These are phyloP conservation scores for Platysternon megacephalum DNA, from an alignment of 2,113 vertebrate species.

Conservation along the genomic window DNA sequence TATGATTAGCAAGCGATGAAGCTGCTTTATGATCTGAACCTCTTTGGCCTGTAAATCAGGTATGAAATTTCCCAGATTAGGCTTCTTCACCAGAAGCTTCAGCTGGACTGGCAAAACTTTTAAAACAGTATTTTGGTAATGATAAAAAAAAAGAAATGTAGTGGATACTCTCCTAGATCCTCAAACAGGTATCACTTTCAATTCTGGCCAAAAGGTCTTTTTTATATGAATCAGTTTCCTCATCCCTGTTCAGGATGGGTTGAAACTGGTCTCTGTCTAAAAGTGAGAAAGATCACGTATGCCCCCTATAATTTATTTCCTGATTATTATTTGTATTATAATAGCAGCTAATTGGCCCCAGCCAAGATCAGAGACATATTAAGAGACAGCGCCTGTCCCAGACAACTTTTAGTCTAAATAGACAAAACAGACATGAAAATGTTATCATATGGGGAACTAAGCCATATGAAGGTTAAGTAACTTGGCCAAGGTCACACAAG, in stretches of 20 bases:
- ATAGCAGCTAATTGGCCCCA: not conserved
- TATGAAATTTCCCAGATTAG: not conserved
- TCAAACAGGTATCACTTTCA: not conserved
- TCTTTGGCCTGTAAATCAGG: not conserved
- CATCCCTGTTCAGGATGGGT: not conserved
- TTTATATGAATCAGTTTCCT: constrained; percentile 4
- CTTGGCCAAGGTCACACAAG: not conserved
- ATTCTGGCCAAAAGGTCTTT: not conserved
- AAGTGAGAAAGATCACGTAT: constrained; percentile 50
- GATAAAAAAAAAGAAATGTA: not conserved
- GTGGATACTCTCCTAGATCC: not conserved
- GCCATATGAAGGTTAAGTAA: not conserved
- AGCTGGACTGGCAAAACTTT: not conserved
- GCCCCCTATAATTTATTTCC: constrained; percentile 60
- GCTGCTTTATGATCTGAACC: not conserved
- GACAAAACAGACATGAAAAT: not conserved
- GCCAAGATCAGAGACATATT: rapidly evolving
- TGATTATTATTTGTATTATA: constrained; percentile 27
- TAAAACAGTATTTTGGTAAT: not conserved
- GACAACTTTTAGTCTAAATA: not conserved
- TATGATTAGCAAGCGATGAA: not conserved
- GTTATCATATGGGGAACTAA: not conserved
- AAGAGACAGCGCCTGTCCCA: not conserved
- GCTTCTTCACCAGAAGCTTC: not conserved
- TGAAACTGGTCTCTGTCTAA: constrained; percentile 13